Base-by-base conservation (phyloP, 1,140 invertebrate species). In the Dendroctonus valens region DNA sequence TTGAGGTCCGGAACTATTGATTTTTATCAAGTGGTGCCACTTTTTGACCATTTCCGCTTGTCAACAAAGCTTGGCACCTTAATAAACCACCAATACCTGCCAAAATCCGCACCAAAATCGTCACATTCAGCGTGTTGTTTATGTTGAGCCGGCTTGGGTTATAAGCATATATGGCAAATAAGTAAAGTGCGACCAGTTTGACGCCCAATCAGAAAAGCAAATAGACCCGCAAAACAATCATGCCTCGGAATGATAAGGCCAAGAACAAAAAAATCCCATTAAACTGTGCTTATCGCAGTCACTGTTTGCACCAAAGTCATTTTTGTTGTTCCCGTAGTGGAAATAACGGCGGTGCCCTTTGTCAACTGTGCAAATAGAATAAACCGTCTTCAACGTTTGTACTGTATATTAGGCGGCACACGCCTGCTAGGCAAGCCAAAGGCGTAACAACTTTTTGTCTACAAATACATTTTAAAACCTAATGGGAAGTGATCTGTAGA, bases 241-340 rank as follows among this genome's bases (percentile, higher is more conserved):
- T 42, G 26, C n/a, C 9, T 41, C 7, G 41, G 41, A 12, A 41
- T 5, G 60, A 53, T 63, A 63, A 63, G 37, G n/a, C 41, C 7
- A 7, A 12, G 51, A 53, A 63, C 60, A 54, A 63, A 63, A 63
- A 42, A 48, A 53, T 63, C 60, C 60, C 60, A 63, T 63, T 63
- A 63, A 12, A 42, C 44, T n/a, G n/a, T 5, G 9, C 26, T 53
- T 63, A 55, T 63, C 40, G 11, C 41, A 14, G 50, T 12, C 49
- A 9, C 53, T 63, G 51, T 63, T 63, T 63, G 49, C 60, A 37
- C 48, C 37, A 63, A 63, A 48, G 50, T 26, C 50, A 52, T 26
- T 48, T 48, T 48, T 14, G 11, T 11, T 55, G 12, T 15, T 58
- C 7, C 12, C 15, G 26, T 41, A 51, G 15, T 15, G 41, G 8